Conservation (phyloP, 2,113 vertebrate species). For the Microcebus lehilahytsara region DNA sequence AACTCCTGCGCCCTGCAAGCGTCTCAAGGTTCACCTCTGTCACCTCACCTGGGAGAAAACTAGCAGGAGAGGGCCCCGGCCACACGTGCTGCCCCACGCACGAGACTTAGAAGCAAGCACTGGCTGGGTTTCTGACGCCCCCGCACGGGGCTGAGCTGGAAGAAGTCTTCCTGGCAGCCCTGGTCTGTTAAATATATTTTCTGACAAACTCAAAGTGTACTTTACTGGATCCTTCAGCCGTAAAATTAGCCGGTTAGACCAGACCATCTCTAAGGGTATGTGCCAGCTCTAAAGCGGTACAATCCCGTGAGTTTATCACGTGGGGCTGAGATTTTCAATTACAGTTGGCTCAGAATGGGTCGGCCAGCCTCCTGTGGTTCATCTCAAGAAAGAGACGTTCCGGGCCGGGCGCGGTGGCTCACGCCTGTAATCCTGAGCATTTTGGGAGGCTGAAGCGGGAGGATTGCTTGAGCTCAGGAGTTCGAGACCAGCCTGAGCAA, state of each 20-base stretch:
- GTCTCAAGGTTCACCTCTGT: fast-evolving
- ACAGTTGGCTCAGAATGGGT: neutral
- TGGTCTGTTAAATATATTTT: neutral
- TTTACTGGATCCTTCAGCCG: constrained; percentile 58
- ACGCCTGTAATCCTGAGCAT: too few species aligned
- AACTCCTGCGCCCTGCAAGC: neutral
- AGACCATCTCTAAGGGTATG: constrained; percentile 55
- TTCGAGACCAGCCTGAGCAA: too few species aligned
- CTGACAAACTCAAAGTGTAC: constrained; percentile 21
- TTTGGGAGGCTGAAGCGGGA: too few species aligned
- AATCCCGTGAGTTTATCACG: neutral
- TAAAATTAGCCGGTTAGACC: constrained; percentile 56
- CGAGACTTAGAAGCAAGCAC: neutral
- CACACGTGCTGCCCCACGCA: fast-evolving
- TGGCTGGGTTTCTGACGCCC: neutral
- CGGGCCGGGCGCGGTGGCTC: too few species aligned
- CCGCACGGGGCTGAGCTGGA: neutral
- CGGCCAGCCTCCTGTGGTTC: neutral
- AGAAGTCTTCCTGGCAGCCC: neutral
- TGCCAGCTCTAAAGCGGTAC: neutral
- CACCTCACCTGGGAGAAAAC: neutral
- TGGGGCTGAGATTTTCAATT: constrained; percentile 38
- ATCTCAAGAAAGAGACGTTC: neutral
- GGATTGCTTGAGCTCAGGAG: too few species aligned
- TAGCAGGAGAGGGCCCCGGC: neutral